A percentile compares a stretch with the other conserved stretches of the same genome.
These are phyloP conservation scores for Oreochromis mossambicus DNA, from an alignment of 2,797 vertebrate genomes.

Conservation along the genomic window DNA sequence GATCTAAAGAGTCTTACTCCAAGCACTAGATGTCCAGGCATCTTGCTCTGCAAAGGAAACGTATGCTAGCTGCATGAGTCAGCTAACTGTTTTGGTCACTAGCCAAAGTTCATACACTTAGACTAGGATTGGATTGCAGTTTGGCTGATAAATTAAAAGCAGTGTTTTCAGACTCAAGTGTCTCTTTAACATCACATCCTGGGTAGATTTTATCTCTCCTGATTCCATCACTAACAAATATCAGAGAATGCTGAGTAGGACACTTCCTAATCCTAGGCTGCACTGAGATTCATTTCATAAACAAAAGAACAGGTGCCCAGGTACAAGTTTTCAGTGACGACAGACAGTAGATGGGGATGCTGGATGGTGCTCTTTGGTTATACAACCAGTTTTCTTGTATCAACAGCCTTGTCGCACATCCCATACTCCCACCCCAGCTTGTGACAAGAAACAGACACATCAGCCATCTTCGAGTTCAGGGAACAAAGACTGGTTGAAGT, in stretches of 20 bases:
- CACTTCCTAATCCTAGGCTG: background rate
- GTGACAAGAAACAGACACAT: background rate
- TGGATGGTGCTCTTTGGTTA: background rate
- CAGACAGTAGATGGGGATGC: background rate
- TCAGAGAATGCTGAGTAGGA: background rate
- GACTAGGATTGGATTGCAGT: background rate
- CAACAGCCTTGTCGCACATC: background rate
- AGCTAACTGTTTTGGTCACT: background rate
- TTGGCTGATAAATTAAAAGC: background rate
- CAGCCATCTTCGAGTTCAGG: background rate
- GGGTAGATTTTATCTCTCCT: background rate
- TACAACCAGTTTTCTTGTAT: background rate
- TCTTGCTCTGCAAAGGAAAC: background rate
- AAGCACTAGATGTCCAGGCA: background rate
- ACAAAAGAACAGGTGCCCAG: background rate
- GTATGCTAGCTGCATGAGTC: background rate
- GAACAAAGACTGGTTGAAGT: background rate
- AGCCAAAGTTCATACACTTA: background rate
- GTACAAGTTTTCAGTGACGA: background rate
- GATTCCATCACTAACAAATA: background rate
- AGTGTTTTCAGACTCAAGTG: background rate
- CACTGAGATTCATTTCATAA: background rate
- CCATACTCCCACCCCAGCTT: background rate
- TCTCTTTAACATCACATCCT: background rate
- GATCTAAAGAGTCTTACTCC: background rate